phyloP scores from a whole-genome alignment of 2,113 vertebrate genomes.

The Oncorhynchus keta region DNA sequence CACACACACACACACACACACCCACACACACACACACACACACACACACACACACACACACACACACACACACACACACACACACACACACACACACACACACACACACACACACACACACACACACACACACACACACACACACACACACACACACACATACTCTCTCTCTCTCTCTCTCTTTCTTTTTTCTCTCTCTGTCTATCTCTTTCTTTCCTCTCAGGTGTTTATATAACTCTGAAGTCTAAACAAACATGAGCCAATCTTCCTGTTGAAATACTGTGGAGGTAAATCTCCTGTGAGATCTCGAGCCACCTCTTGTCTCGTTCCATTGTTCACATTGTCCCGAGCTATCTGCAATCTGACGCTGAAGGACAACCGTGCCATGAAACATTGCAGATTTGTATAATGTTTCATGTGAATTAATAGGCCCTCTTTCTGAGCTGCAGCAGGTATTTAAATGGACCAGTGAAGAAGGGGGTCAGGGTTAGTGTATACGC shows the following conservation, averaged over 20 bases:
- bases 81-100: not conserved
- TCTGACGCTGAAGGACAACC: conserved; percentile 31
- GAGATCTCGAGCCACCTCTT: conserved; percentile 1
- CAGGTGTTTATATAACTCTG: not conserved
- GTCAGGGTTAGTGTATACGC: too few relatives aligned
- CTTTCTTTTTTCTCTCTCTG: not conserved
- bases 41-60: not conserved
- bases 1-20: too few relatives aligned
- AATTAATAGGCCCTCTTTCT: conserved; percentile 20
- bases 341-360: conserved; percentile 9
- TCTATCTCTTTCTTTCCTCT: not conserved
- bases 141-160: too few relatives aligned
- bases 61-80: too few relatives aligned
- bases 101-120: too few relatives aligned
- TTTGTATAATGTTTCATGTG: conserved; percentile 18
- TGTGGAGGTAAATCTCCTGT: too few relatives aligned
- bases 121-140: too few relatives aligned
- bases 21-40: too few relatives aligned
- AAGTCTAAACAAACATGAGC: not conserved
- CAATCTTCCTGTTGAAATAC: not conserved
- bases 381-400: conserved; percentile 21
- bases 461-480: too few relatives aligned
- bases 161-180: not conserved
- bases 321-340: not conserved
- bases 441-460: too few relatives aligned